These are phyloP conservation scores for Catamblyrhynchus diadema DNA, from an alignment of 2,797 vertebrate genomes.

Conservation along the genomic window DNA sequence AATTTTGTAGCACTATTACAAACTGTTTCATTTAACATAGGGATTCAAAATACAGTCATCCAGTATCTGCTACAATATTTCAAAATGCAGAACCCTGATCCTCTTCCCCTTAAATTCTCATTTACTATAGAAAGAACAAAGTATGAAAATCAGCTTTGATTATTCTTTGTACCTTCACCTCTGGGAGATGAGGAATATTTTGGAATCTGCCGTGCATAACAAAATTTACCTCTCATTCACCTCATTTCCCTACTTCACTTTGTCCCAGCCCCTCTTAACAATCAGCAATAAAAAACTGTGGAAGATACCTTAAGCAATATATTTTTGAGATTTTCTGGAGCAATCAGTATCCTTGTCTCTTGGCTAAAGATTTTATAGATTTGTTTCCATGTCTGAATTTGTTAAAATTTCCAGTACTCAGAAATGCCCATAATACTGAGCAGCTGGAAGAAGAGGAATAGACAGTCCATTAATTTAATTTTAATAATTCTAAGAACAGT, in stretches of 20 bases:
- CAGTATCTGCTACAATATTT: not conserved
- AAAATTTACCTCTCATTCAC: not conserved
- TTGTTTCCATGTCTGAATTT: not conserved
- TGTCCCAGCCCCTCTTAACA: not conserved
- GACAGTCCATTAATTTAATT: not conserved
- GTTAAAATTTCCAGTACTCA: not conserved
- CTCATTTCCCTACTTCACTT: not conserved
- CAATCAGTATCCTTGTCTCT: not conserved
- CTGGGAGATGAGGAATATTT: not conserved
- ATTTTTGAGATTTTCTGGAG: not conserved
- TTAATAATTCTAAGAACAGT: not conserved
- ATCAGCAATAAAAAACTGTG: not conserved
- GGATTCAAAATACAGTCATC: not conserved
- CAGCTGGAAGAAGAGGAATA: not conserved
- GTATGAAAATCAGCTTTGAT: not conserved
- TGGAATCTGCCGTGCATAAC: not conserved
- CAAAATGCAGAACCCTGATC: not conserved
- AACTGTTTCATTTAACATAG: constrained; percentile 14
- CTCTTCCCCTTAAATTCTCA: not conserved
- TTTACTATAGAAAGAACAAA: not conserved
- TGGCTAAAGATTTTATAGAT: not conserved
- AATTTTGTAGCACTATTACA: not conserved
- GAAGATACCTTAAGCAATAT: not conserved
- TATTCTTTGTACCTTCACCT: not conserved
- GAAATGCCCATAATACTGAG: not conserved